Percentiles rank a stretch among this genome's conserved stretches.
Conservation (phyloP, 2,888 invertebrate genomes). For the Cylindroiulus punctatus region DNA sequence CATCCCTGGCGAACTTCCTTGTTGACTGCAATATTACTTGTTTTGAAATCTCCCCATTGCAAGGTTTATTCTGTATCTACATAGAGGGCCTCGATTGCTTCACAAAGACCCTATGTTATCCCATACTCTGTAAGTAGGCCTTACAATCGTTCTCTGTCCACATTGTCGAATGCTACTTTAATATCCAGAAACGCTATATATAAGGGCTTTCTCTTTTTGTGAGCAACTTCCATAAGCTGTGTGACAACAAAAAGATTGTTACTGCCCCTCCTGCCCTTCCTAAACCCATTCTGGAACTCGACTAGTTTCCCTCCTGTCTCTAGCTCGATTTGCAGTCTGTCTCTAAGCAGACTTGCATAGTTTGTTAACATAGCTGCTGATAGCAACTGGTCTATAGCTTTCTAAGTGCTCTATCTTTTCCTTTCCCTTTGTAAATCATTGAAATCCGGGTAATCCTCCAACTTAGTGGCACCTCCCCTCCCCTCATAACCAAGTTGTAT, state of each 20-base stretch:
- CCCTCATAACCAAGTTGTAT: background rate
- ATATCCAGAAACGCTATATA: background rate
- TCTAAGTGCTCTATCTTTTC: background rate
- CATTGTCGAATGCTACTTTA: background rate
- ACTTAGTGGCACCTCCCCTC: background rate
- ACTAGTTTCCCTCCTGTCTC: background rate
- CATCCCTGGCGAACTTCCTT: too few relatives aligned
- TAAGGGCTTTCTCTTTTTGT: background rate
- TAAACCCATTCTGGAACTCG: background rate
- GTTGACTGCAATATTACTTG: too few relatives aligned
- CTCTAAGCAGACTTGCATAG: background rate
- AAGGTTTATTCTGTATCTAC: too few relatives aligned
- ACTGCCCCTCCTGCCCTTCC: background rate
- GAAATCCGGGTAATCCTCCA: background rate
- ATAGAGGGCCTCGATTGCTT: too few relatives aligned
- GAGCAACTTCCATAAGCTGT: background rate
- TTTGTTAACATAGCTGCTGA: background rate
- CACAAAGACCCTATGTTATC: too few relatives aligned
- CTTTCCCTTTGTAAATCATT: background rate
- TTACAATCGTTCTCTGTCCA: background rate
- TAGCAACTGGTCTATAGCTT: background rate
- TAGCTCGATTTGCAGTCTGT: background rate
- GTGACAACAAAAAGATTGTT: background rate
- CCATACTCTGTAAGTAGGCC: too few relatives aligned
- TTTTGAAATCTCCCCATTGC: too few relatives aligned